Evolutionary conservation across 2,113 vertebrate species (phyloP), one percentile per base, ranked within the genome.

Genomic region (Thunnus thynnus): DNA sequence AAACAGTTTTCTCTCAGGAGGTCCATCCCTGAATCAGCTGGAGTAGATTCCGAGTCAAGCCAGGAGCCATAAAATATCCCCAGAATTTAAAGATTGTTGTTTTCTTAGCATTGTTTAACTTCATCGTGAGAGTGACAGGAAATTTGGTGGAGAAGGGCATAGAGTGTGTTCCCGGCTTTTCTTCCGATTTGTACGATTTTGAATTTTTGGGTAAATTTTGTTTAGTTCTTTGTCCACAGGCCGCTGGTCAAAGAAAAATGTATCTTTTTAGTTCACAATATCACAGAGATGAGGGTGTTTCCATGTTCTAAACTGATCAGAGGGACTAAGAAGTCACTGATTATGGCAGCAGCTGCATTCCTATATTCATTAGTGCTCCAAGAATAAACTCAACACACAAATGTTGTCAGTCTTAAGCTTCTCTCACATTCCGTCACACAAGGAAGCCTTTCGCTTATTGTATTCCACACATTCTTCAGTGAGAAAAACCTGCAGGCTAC

Each of bases 311-410:
- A 74, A 81, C 22, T 0, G 32, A 73, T 74, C 14, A 58, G 36
- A 7, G 2, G 51, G 64, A 69, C 48, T 62, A 18, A 62, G 41
- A 55, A 11, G 60, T 30, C 0, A 9, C 11, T 56, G 17, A 54
- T 57, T 50, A 32, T 61, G 56, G 44, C 48, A 22, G 55, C 55
- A 60, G 12, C 17, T 63, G 52, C 9, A 13, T 64, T 44, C 72
- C 17, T 27, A 47, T 62, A 16, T 79, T 74, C 65, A 63, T 83
- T 68, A 83, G 56, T 47, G 22, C 48, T 82, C 80, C 22, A 44
- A 66, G 27, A 80, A 87, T 85, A 82, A 51, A 64, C 62, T 18
- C 56, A 47, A 13, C 50, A 36, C 48, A 14, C 57, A 52, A 56
- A 67, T 41, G 25, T 52, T 84, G 64, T 48, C 17, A 64, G 56